Evolutionary conservation across 2,113 vertebrate species (phyloP), one percentile per base, ranked within the genome.

Genomic region (Jaculus jaculus): DNA sequence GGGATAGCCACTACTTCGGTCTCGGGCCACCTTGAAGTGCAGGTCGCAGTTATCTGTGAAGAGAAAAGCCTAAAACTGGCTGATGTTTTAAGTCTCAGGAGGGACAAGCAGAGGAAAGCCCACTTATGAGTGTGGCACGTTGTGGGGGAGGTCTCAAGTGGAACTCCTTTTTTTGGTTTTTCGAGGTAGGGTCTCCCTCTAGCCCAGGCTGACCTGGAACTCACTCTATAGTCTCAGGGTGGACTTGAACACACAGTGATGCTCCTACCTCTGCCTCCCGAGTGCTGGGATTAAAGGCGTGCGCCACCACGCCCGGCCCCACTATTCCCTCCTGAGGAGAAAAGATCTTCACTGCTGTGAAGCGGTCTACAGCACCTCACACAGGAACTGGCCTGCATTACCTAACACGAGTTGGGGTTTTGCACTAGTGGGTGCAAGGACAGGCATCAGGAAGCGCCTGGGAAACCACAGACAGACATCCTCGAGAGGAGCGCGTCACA

Each of bases 11-110:
- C 98, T 99, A 97, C 98, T 99, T 21, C 99, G 98, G 89, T 99
- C 99, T 12, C 99, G 97, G 71, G 99, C 99, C 17, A 99, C 99
- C 95, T 99, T 99, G 97, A 99, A 99, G 96, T 99, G 99, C 93
- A 99, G 98, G 87, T 99, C 99, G 69, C 99, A 99, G 94, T 99
- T 99, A 97, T 99, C 99, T 99, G 97, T 93, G 81, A 66, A 88
- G 58, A 61, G 73, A 78, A 95, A 89, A 74, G 20, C 17, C 23
- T 34, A 15, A 6, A 61, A 65, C 72, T 86, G n/a, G 23, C 26
- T 87, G 18, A 78, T 84, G 42, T 87, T 90, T 66, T 66, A 68
- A 84, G 61, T 87, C n/a, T 60, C 30, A 21, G 39, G 32, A 80
- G 32, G 6, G 34, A 79, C 4, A 86, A 3, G n/a, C 21, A 92